Evolutionary conservation across 2,888 invertebrate genomes (phyloP).

Genomic region (Sepioteuthis lessoniana): DNA sequence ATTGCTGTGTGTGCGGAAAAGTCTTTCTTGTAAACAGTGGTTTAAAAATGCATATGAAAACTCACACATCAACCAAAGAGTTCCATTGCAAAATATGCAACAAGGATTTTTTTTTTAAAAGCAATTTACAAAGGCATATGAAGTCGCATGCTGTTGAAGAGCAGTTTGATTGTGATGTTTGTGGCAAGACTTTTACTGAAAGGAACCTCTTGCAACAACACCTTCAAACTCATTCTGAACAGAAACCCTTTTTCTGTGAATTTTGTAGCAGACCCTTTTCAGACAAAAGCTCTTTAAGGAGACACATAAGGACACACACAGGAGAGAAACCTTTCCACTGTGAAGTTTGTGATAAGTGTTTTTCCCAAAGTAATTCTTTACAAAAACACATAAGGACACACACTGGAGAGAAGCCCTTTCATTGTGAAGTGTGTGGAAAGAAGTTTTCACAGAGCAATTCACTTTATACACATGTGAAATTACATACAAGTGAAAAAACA

Average conservation of each 20-base stretch:
- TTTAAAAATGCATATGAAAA: not conserved
- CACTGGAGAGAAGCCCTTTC: conserved; percentile 10
- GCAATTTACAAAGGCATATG: not conserved
- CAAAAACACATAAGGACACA: not conserved
- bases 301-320: not conserved
- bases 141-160: not conserved
- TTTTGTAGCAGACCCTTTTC: not conserved
- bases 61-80: not conserved
- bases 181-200: not conserved
- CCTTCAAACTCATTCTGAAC: not conserved
- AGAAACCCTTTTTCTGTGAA: not conserved
- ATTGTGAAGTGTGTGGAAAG: conserved; percentile 4
- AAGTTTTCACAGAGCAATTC: not conserved
- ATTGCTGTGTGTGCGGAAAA: not conserved
- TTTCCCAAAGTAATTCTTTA: not conserved
- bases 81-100: conserved; percentile 8
- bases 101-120: not conserved
- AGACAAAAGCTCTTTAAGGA: not conserved
- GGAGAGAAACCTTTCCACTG: conserved; percentile 36
- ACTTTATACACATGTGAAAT: not conserved
- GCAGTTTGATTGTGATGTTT: not conserved
- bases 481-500: not conserved
- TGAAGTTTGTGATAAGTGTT: not conserved
- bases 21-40: not conserved
- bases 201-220: not conserved